These are phyloP conservation scores for Leptopilina myrica DNA, from an alignment of 2,888 invertebrate species.

Conservation along the genomic window DNA sequence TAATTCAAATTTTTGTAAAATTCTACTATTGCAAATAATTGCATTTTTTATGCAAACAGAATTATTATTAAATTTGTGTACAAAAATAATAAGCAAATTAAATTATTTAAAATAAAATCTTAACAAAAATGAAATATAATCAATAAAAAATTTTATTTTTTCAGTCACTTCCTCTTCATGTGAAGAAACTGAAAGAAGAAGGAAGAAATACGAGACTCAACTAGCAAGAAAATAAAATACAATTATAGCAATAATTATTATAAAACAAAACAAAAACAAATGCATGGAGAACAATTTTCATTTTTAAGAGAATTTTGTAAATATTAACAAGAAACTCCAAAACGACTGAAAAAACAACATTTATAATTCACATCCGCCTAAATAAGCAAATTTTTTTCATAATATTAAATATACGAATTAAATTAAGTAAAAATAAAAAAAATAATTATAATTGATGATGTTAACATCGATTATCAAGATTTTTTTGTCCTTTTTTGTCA, in stretches of 20 bases:
- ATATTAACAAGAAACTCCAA: not conserved
- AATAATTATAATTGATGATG: no score
- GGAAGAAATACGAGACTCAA: not conserved
- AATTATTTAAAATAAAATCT: no score
- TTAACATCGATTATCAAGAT: no score
- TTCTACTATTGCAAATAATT: no score
- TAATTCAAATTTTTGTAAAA: no score
- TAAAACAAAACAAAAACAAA: no score
- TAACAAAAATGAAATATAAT: no score
- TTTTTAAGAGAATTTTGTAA: constrained; percentile 12
- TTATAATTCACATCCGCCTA: constrained; percentile 24
- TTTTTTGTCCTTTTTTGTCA: no score
- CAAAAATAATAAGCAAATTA: no score
- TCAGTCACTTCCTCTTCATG: constrained; percentile 69
- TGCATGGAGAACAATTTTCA: not conserved
- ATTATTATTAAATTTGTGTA: no score
- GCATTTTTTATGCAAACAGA: no score
- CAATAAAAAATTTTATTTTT: constrained; percentile 19
- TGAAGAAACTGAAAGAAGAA: constrained; percentile 52
- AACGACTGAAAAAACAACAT: not conserved
- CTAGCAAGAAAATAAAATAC: no score
- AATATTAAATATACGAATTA: not conserved
- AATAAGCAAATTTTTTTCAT: constrained; percentile 7
- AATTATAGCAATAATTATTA: not conserved
- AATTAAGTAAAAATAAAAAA: constrained; percentile 4